Evolutionary conservation across 2,888 invertebrate genomes (phyloP), one percentile per base, ranked within the genome.

Genomic region (Drosophila emarginata): DNA sequence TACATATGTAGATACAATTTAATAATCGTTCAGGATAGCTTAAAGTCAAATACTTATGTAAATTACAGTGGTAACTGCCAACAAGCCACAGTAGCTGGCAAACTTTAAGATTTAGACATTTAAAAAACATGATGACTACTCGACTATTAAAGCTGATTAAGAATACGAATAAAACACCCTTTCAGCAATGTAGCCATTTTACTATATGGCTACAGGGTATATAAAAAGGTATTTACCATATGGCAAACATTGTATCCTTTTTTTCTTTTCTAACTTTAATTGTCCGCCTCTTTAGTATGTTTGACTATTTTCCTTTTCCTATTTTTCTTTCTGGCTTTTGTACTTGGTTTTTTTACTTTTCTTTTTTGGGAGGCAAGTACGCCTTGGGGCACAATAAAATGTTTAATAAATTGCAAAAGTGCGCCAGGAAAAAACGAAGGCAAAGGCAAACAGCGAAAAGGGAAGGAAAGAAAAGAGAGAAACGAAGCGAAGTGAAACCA

Each of bases 341-440:
- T 53, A 28, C 54, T 26, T 26, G 37, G 9, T 37, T 12, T 56
- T 52, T 69, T 78, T 63, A 39, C 40, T 28, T 68, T 66, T 73
- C 6, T 26, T 71, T 77, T 69, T 70, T 71, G n/a, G 67, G 58
- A 61, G 61, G 71, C 72, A 82, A 83, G 78, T 79, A 83, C 72
- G 80, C 83, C 86, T 86, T 77, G 76, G 86, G 83, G 83, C 86
- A 64, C 86, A 80, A 83, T 86, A 84, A 84, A 86, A 85, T 83
- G 83, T 74, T 86, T 86, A 84, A 84, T 86, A 84, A 84, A 84
- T 84, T 84, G 83, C 79, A 79, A 83, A 69, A 86, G 86, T 75
- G 79, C 85, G 78, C 70, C 71, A 61, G 54, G 54, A 78, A 76
- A 74, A 74, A 77, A 51, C 56, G 37, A 65, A 54, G 57, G 40